Evolutionary conservation across 2,113 vertebrate species (phyloP), one percentile per base, ranked within the genome.

Genomic region (Takifugu bimaculatus): DNA sequence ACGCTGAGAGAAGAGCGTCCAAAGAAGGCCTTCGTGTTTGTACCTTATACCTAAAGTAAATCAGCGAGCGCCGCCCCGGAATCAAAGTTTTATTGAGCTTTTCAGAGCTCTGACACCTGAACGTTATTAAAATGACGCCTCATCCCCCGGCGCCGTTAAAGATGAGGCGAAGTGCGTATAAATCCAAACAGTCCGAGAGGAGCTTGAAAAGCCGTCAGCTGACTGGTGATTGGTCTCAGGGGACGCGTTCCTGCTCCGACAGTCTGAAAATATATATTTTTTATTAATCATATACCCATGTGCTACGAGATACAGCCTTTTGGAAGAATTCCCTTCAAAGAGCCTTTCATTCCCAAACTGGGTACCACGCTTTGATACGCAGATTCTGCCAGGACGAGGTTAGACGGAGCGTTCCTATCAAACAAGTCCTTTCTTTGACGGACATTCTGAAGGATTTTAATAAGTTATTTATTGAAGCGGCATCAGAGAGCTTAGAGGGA

Each of bases 111-210:
- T 72, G 73, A 84, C 81, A 82, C 83, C 63, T 75, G 69, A 63
- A 28, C 75, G 80, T 82, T 85, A 85, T 83, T 84, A 88, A 83
- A 87, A 77, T 80, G 75, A 80, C 79, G 76, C 58, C 79, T 82
- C 74, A 73, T 82, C 80, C 20, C 80, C 72, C 54, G 13, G 1
- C 71, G 73, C 64, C 80, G 86, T 88, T 83, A 88, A 86, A 77
- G 63, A 64, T 43, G 70, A 71, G 76, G 50, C 61, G 63, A 72
- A 69, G 62, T 60, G 67, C 15, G 59, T 51, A 72, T 84, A 83
- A 83, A 89, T 89, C 84, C 76, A 57, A 58, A 53, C 50, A 60
- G 77, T 48, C 15, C 47, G 5, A 6, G 54, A 45, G 43, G 74
- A 57, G 54, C 45, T 48, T 66, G 52, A 52, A 26, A 28, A 62